Percentiles rank a stretch among this genome's conserved stretches.
These are phyloP conservation scores for Dendrolimus pini DNA, from an alignment of 2,888 invertebrate genomes.

Conservation along the genomic window DNA sequence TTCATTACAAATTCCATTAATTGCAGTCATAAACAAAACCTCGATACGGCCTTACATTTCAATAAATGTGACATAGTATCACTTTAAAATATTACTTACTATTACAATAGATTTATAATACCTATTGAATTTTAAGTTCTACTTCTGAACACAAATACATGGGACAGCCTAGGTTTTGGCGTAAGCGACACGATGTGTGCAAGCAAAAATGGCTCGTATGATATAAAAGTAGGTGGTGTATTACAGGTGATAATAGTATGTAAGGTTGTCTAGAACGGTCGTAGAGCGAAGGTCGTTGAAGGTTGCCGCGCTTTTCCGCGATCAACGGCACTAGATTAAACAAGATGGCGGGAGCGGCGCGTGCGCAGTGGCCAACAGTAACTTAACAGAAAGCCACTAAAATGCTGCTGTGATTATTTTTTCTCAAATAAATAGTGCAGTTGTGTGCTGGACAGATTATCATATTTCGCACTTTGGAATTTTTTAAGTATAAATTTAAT, in stretches of 20 bases:
- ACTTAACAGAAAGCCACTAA: constrained; percentile 42
- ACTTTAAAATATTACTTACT: constrained; percentile 47
- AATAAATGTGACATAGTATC: constrained; percentile 58
- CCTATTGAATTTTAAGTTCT: constrained; percentile 54
- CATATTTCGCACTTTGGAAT: no score
- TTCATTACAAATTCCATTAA: constrained; percentile 9
- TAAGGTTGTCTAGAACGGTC: constrained; percentile 47
- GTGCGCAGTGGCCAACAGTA: constrained; percentile 60
- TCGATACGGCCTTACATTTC: constrained; percentile 17
- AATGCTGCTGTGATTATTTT: constrained; percentile 36
- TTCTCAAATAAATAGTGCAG: constrained; percentile 14
- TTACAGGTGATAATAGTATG: constrained; percentile 28
- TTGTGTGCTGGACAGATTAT: no score
- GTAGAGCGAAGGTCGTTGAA: constrained; percentile 77
- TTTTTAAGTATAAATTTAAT: no score
- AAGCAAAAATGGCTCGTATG: constrained; percentile 20
- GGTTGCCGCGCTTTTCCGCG: constrained; percentile 75
- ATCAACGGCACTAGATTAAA: constrained; percentile 74
- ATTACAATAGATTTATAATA: constrained; percentile 54
- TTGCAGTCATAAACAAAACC: constrained; percentile 19
- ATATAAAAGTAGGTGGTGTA: constrained; percentile 9
- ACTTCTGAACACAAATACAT: constrained; percentile 48
- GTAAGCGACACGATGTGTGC: constrained; percentile 12
- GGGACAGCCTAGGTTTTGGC: constrained; percentile 28
- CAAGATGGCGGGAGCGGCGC: constrained; percentile 74